Evolutionary conservation across 2,888 invertebrate genomes (phyloP), one percentile per base, ranked within the genome.

Genomic region (Allygus modestus): DNA sequence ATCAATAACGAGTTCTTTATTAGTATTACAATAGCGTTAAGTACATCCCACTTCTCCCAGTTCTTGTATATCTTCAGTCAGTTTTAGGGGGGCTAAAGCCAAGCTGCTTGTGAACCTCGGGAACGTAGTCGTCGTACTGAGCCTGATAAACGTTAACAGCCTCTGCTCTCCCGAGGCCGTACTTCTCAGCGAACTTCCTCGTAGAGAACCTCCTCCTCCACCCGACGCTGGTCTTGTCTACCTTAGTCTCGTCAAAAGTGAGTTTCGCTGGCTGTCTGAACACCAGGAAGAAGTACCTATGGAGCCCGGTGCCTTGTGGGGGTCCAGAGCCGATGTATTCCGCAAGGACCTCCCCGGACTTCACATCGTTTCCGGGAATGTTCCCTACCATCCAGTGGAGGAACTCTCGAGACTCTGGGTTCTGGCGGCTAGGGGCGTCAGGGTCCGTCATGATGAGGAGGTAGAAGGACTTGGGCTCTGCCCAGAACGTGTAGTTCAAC

Each of bases 371-470:
- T 17, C 95, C 97, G n/a, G 95, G 95, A 87, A 98, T 95, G 89
- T 98, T 98, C 31, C 93, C 95, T 0, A 98, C 95, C 4, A 97
- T 90, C 97, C 97, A 98, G 90, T 98, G 97, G 89, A 96, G 96
- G 94, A 96, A 97, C 90, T 98, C 97, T 46, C 97, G 93, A 89
- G 93, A 94, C 86, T 92, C 95, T 9, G 37, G 84, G 20, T 79
- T 65, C 0, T 97, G 97, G 37, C 97, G 94, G 87, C 95, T 95
- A 0, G 98, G 98, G 11, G 97, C 97, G 92, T 98, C 98, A 0
- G 98, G 98, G 92, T 98, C 98, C 91, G 84, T n/a, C 1, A 51
- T 77, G 51, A 20, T 23, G 0, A 77, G 77, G 28, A 77, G 77
- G 77, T 77, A 77, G 46, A 4, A 51, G 15, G 46, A 15, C 0